Evolutionary conservation across 1,140 invertebrate species (phyloP), one percentile per base, ranked within the genome.

Genomic region (Drosophila ohnishii): DNA sequence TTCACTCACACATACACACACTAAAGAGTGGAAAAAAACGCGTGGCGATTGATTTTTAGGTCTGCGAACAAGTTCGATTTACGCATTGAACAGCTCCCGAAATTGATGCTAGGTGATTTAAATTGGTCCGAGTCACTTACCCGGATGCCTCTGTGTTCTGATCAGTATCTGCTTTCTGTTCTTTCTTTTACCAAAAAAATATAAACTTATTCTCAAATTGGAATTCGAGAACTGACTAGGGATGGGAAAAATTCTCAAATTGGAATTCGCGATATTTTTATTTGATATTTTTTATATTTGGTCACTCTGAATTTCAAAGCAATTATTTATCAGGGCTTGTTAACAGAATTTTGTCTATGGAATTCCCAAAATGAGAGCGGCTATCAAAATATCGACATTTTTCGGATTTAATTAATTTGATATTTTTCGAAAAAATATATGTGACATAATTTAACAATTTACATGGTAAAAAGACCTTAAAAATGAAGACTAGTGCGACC

Each of bases 61-160:
- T 39, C 51, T 7, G 35, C 55, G 8, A 62, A 65, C 56, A 80
- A 80, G 69, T 55, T 73, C 67, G 76, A 61, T 74, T 66, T 62
- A 71, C 61, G 62, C 75, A 78, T 69, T 74, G 40, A 74, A 74
- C 58, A 22, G 6, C 30, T 59, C 47, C 35, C 60, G n/a, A 32
- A 42, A 55, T n/a, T 14, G 19, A 64, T 79, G 48, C 16, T 34
- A 14, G 22, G 28, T 25, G 35, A 14, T 34, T 16, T 19, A 13
- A n/a, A 14, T 32, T 53, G 28, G 58, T 28, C 70, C 51, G 69
- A 13, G 35, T 30, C 57, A 88, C 84, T 87, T 80, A 87, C 84
- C 84, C 84, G 84, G 84, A 87, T 87, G 84, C 84, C 84, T 88
- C 85, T 87, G 83, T 51, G 77, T 84, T 78, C 71, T 80, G 13